These are phyloP conservation scores for Luidia sarsii DNA, from an alignment of 53 echinoderm and acorn worm genomes.

Conservation along the genomic window DNA sequence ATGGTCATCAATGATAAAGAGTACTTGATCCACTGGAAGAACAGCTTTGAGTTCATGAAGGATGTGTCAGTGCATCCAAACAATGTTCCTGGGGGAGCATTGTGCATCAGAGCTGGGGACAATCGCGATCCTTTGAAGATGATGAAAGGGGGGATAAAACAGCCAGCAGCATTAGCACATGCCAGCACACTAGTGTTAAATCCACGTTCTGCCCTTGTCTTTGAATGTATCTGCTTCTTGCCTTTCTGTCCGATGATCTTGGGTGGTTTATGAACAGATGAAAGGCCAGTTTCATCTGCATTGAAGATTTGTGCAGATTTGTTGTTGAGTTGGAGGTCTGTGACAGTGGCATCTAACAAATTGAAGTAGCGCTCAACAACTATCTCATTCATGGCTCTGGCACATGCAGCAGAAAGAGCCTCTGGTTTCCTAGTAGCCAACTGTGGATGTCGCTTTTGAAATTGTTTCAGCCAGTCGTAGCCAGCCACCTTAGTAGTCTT, in stretches of 20 bases:
- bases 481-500: slow-evolving; percentile 38
- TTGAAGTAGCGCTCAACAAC: slow-evolving; percentile 43
- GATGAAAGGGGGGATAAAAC: slow-evolving; percentile 51
- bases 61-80: slow-evolving; percentile 28
- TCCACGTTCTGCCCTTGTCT: slow-evolving; percentile 51
- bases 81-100: slow-evolving; percentile 52
- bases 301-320: slow-evolving; percentile 54
- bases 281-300: slow-evolving; percentile 47
- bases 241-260: slow-evolving; percentile 37
- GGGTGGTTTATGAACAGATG: slow-evolving; percentile 36
- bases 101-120: slow-evolving; percentile 17
- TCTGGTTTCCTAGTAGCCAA: slow-evolving; percentile 56
- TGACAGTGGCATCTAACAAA: slow-evolving; percentile 23
- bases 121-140: slow-evolving; percentile 60
- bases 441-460: slow-evolving; percentile 38
- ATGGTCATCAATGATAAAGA: neutral
- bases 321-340: slow-evolving; percentile 1
- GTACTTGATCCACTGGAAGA: slow-evolving; percentile 52
- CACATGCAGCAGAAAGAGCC: slow-evolving; percentile 52
- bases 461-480: slow-evolving; percentile 58
- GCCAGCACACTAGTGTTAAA: slow-evolving; percentile 44
- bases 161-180: slow-evolving; percentile 57
- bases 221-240: slow-evolving; percentile 61
- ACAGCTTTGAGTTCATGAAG: slow-evolving; percentile 43
- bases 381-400: slow-evolving; percentile 61